These are phyloP conservation scores for Suncus etruscus DNA, from an alignment of 2,113 vertebrate species.

Conservation along the genomic window DNA sequence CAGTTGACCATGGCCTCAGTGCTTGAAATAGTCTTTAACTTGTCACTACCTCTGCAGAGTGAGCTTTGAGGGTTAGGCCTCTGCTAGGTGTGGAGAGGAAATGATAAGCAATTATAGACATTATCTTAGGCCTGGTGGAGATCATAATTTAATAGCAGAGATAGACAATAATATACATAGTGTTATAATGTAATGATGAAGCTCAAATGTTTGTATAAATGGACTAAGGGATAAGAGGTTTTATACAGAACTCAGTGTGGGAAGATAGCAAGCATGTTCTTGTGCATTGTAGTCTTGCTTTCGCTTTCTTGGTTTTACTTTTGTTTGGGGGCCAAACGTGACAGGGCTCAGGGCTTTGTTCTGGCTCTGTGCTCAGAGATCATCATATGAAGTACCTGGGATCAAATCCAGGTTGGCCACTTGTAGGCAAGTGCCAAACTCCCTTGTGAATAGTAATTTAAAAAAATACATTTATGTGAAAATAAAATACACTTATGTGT, in stretches of 20 bases:
- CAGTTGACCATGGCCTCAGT: background rate
- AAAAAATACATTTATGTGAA: background rate
- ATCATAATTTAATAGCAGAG: background rate
- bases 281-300: background rate
- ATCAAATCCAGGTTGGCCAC: too few species aligned
- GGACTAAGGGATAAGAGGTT: background rate
- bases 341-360: too few species aligned
- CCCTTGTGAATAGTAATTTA: too few species aligned
- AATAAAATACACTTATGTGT: background rate
- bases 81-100: background rate
- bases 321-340: too few species aligned
- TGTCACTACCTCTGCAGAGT: background rate
- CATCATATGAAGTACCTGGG: too few species aligned
- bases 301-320: too few species aligned
- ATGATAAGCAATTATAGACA: background rate
- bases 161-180: background rate
- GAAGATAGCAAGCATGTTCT: background rate
- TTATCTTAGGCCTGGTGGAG: background rate
- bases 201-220: background rate
- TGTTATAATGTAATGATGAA: background rate
- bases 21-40: background rate
- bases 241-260: background rate
- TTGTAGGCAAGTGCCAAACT: too few species aligned
- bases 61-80: too few species aligned
- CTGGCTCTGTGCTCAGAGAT: too few species aligned